Evolutionary conservation across 2,888 invertebrate species (phyloP), one percentile per base, ranked within the genome.

Genomic region (Ormyrus nitidulus): DNA sequence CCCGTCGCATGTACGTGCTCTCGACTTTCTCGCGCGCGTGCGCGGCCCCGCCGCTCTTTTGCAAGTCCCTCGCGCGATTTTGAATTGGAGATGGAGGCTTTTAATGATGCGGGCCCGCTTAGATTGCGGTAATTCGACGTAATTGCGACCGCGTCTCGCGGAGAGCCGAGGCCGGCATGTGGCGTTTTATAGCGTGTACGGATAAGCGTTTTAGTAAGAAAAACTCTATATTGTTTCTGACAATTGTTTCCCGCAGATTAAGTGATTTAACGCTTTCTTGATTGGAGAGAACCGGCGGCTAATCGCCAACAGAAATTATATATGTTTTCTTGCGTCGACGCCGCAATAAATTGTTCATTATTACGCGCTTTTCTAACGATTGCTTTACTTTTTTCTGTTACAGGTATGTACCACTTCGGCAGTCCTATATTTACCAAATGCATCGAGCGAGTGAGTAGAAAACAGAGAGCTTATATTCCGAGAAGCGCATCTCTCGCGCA

Each of bases 321-420:
- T 34, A 34, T 34, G 34, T 34, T 34, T 34, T 34, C 34, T 34
- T 34, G 34, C 34, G 34, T 34, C 34, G 34, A 34, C 34, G 34
- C 34, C 4, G 4, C 34, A 34, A 34, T 34, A 34, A 34, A 34
- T 4, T 4, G 2, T 34, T 34, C 34, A 34, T 49, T 13, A 7
- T 65, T 65, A 56, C 44, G 51, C 10, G 59, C 9, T 1, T 62
- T 46, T 34, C 34, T 34, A 34, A 34, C 34, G 34, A 34, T 34
- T 10, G 13, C n/a, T 34, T 54, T 64, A 49, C n/a, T 9, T 58
- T 58, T 64, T 56, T 74, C n/a, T 81, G 81, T 81, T 81, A 2
- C 72, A 81, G 81, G 81, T 81, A 77, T 66, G 81, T 81, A 66
- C 61, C 77, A 19, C 13, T n/a, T 19, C n/a, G 7, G 48, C 44